These are phyloP conservation scores for Melitaea athalia DNA, from an alignment of 2,888 invertebrate species.

Conservation along the genomic window DNA sequence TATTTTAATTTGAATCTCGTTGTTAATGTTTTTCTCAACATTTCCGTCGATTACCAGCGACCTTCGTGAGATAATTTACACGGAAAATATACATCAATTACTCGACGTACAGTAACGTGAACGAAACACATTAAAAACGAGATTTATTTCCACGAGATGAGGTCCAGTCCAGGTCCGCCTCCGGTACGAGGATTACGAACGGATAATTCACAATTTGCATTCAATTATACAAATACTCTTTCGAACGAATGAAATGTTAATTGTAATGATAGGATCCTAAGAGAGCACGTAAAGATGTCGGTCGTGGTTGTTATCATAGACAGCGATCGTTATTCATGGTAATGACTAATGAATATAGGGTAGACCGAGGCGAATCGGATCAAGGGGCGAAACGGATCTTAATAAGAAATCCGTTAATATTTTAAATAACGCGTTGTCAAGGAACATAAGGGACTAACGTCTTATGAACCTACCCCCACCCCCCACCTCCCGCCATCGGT, in stretches of 20 bases:
- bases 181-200: conserved; percentile 2
- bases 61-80: conserved; percentile 16
- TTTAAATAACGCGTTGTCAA: no score
- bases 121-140: conserved; percentile 26
- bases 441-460: no score
- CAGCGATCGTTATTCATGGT: not conserved
- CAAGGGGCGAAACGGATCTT: no score
- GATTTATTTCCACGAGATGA: conserved; percentile 30
- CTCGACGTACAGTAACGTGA: conserved; percentile 5
- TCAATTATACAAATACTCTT: conserved; percentile 21
- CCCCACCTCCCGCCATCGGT: no score
- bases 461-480: no score
- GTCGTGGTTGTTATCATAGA: no score
- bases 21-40: not conserved
- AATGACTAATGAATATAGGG: no score
- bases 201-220: conserved; percentile 28
- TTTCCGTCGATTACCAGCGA: conserved; percentile 12
- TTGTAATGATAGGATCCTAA: not conserved
- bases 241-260: conserved; percentile 21
- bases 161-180: conserved; percentile 22
- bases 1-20: not conserved
- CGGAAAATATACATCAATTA: conserved; percentile 10
- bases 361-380: no score
- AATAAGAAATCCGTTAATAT: no score
- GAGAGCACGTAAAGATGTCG: no score